phyloP scores from a whole-genome alignment of 1,140 invertebrate genomes.

The Halesus radiatus region DNA sequence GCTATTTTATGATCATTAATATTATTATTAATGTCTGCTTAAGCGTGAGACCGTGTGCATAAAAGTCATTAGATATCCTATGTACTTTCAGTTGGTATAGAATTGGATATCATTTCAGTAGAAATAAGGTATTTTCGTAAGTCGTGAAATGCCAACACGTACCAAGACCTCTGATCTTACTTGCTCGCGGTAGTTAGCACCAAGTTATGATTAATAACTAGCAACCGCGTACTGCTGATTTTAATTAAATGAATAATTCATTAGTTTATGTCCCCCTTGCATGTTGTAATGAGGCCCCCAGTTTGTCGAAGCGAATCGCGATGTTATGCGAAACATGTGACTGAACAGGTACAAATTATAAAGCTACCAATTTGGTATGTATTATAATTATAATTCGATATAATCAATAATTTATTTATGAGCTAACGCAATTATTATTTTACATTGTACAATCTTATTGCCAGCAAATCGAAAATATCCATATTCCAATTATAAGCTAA shows the following conservation, averaged over 20 bases:
- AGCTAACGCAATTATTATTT: too few relatives aligned
- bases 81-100: neutral
- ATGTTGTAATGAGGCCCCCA: slow-evolving; percentile 14
- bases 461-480: neutral
- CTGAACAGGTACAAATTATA: neutral
- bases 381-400: neutral
- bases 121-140: slow-evolving; percentile 14
- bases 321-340: slow-evolving; percentile 22
- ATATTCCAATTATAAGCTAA: neutral
- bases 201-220: slow-evolving; percentile 21
- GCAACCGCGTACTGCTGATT: slow-evolving; percentile 1
- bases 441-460: too few relatives aligned
- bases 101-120: neutral
- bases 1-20: neutral
- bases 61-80: neutral
- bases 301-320: slow-evolving; percentile 4
- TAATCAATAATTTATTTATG: neutral
- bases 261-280: slow-evolving; percentile 33
- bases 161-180: neutral
- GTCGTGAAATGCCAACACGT: slow-evolving; percentile 37
- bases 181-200: neutral
- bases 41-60: too few relatives aligned
- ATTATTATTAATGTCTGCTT: too few relatives aligned
- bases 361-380: neutral
- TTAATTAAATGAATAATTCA: slow-evolving; percentile 35